Conservation (phyloP, 2,113 vertebrate genomes). For the Phrynocephalus versicolor region DNA sequence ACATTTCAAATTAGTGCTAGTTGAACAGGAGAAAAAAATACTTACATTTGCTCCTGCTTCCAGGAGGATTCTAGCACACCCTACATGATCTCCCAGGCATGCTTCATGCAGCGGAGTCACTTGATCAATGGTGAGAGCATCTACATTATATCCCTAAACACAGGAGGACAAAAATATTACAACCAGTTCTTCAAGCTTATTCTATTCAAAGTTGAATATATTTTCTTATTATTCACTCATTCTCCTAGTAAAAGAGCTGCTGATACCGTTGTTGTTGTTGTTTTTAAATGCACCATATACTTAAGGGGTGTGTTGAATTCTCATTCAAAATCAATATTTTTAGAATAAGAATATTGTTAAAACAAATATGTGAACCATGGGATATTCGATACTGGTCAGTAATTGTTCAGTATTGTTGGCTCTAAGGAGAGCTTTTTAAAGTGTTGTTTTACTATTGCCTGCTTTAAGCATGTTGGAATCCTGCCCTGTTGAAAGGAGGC, state of each 20-base stretch:
- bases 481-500: conserved; percentile 17
- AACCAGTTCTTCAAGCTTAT: conserved; percentile 11
- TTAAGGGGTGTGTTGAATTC: background rate
- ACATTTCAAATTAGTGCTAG: background rate
- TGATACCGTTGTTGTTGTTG: too few relatives aligned
- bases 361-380: too few relatives aligned
- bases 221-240: background rate
- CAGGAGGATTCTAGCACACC: conserved; percentile 89
- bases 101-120: conserved; percentile 94
- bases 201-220: background rate
- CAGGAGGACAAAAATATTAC: conserved; percentile 17
- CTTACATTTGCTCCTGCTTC: conserved; percentile 95
- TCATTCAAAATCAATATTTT: background rate
- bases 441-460: too few relatives aligned
- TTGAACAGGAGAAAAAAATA: background rate
- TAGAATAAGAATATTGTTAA: too few relatives aligned
- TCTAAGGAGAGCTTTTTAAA: too few relatives aligned
- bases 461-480: too few relatives aligned
- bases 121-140: conserved; percentile 92
- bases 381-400: too few relatives aligned
- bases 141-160: conserved; percentile 90
- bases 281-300: background rate
- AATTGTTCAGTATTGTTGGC: too few relatives aligned
- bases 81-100: conserved; percentile 88
- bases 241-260: rapidly evolving